Base-by-base conservation (phyloP, 2,113 vertebrate genomes). In the Hippocampus barbouri region DNA sequence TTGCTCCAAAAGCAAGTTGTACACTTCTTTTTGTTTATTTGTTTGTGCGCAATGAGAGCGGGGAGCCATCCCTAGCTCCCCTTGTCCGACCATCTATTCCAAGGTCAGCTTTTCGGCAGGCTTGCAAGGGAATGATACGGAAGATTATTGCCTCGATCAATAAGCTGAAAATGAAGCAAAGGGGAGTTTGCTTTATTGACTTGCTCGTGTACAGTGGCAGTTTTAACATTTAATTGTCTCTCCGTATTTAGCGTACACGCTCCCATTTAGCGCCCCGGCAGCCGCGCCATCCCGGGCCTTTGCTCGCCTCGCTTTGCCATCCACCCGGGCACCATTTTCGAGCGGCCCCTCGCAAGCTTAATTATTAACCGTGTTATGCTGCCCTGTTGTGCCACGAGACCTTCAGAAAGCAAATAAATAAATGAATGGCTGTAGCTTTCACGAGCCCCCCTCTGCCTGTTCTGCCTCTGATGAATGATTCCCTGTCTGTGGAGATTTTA, bases 81-180 rank as follows among this genome's bases (percentile, higher is more conserved):
- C 88, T 88, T 86, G 78, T 77, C 88, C 85, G 89, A 86, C 85
- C 85, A 87, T 88, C 90, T 88, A 90, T 86, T 90, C 86, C 91
- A 91, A 92, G 92, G 92, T 93, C 91, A 90, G 90, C 85, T 91
- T 88, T 93, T 92, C 90, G 87, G 90, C 80, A 71, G 82, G 88
- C 87, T 93, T 94, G 89, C 90, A 88, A 81, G 90, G 90, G 90
- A 92, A 93, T 92, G 90, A 92, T 93, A 91, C 88, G 85, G 88
- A 90, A 93, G 91, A 93, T 91, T 91, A 93, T 92, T 94, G 91
- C 90, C 66, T 85, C 90, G 88, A 93, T 94, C 93, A 93, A 92
- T 93, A 93, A 93, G 89, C 81, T 86, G 83, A 89, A 91, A 93
- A 93, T 93, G 91, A 93, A 93, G 87, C 91, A 93, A 89, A 89